These are phyloP conservation scores for Dermochelys coriacea DNA, from an alignment of 2,797 vertebrate species.

Conservation along the genomic window DNA sequence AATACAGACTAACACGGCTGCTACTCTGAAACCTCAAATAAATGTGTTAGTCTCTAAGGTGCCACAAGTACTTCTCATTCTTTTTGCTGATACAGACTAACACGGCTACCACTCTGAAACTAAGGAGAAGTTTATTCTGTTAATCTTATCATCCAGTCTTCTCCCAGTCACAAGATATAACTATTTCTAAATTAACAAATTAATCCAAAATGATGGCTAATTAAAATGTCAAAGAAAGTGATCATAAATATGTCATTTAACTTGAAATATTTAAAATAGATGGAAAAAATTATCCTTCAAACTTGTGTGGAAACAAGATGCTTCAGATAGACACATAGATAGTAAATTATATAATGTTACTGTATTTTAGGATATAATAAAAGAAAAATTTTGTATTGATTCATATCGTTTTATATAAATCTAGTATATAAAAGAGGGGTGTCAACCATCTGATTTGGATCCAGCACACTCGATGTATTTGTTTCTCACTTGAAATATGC, in stretches of 20 bases:
- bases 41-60: no score
- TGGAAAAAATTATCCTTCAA: neutral
- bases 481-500: neutral
- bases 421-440: neutral
- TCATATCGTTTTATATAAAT: no score
- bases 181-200: neutral
- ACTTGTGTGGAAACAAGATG: no score
- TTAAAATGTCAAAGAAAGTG: neutral
- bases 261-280: neutral
- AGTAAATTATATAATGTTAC: neutral
- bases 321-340: no score
- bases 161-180: neutral
- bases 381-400: no score
- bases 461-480: neutral
- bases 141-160: neutral
- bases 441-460: neutral
- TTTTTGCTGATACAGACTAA: no score
- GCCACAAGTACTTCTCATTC: no score
- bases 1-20: no score
- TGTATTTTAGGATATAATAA: neutral
- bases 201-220: neutral
- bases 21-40: no score
- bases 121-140: neutral
- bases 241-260: neutral
- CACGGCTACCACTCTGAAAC: no score